Evolutionary conservation across 2,113 vertebrate genomes (phyloP), one percentile per base, ranked within the genome.

Genomic region (Pollachius pollachius): DNA sequence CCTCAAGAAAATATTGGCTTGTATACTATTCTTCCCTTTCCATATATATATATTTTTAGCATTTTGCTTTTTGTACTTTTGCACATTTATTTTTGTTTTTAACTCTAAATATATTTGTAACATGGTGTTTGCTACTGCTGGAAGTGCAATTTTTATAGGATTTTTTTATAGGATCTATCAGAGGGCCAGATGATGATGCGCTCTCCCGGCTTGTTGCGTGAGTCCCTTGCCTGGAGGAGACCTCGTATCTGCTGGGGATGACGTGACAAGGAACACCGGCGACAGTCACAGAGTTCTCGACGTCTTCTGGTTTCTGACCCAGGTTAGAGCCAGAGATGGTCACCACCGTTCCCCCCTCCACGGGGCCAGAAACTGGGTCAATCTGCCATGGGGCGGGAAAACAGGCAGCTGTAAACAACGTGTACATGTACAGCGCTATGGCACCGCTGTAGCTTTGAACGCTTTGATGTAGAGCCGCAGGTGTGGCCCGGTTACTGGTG

Each of bases 321-420:
- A 99, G 94, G 90, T 99, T 98, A 52, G 97, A 98, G 70, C 97
- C 97, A 48, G 91, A 93, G 87, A 99, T 95, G 70, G 97, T 99
- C 82, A 99, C 87, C 3, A 93, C 91, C 34, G 96, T 99, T 21
- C 96, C 95, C 7, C 97, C 97, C 23, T 99, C 97, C 16, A 95
- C 73, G 11, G 95, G 95, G 56, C 97, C 96, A 9, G 96, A 95
- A 65, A 92, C 86, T 1, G 97, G 97, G 74, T 96, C 94, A 73
- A 99, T 89, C 97, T 99, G 79, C 16, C 21, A 67, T 8, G 27
- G 62, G 52, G 74, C 68, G 2, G 21, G n/a, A 76, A 2, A 67
- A 21, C 41, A 48, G 41, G 41, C 41, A 48, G 9, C 12, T 48
- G 8, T 48, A 9, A 48, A 13, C 41, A 48, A 48, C 41, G 1